phyloP scores from a whole-genome alignment of 2,113 vertebrate species.

The Albula goreensis region DNA sequence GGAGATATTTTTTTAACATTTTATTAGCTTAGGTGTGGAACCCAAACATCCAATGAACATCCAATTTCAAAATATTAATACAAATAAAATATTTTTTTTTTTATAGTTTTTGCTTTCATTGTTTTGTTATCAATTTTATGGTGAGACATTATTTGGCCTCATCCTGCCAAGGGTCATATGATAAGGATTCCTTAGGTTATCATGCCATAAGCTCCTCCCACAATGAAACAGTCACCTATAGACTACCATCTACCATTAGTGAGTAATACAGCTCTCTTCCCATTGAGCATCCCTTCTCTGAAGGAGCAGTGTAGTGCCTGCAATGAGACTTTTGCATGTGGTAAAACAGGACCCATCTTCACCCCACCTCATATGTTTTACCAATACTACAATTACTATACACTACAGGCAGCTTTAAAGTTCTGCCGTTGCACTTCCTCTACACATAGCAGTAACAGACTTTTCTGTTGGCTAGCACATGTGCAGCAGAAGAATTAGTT shows the following conservation, averaged over 20 bases:
- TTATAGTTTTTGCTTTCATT: background rate
- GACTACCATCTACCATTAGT: too few species aligned
- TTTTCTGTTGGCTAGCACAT: too few species aligned
- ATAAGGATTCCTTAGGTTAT: background rate
- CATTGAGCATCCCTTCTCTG: background rate
- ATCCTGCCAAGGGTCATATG: background rate
- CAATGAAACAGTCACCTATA: too few species aligned
- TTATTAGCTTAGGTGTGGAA: background rate
- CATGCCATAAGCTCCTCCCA: background rate
- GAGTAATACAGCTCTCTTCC: background rate
- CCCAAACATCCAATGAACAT: background rate
- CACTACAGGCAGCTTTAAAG: too few species aligned
- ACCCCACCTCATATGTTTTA: too few species aligned
- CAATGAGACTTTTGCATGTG: too few species aligned
- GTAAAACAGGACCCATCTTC: too few species aligned
- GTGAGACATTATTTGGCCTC: background rate
- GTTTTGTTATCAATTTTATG: background rate
- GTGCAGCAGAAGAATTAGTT: too few species aligned
- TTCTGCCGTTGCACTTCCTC: too few species aligned
- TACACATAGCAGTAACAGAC: too few species aligned
- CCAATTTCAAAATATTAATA: background rate
- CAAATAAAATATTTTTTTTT: background rate
- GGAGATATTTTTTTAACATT: background rate
- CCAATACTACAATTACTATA: too few species aligned
- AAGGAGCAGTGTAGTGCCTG: too few species aligned